phyloP scores from a whole-genome alignment of 2,888 invertebrate species.

The Dendrolimus pini region DNA sequence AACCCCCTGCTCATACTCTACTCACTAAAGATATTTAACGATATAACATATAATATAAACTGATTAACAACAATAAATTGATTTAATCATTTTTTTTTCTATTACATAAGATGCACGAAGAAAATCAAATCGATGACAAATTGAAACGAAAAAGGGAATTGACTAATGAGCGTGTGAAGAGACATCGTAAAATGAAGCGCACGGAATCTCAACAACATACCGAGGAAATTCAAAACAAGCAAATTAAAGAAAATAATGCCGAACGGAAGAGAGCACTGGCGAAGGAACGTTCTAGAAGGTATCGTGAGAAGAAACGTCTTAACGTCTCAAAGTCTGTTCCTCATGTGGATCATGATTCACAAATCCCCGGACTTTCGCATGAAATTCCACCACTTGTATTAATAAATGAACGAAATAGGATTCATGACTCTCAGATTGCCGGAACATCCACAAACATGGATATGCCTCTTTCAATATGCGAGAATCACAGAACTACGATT shows the following conservation, averaged over 20 bases:
- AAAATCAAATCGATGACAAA: conserved; percentile 1
- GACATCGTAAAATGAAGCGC: conserved; percentile 1
- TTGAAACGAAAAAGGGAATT: conserved; percentile 1
- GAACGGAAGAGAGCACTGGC: background rate
- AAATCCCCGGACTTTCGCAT: background rate
- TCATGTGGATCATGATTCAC: background rate
- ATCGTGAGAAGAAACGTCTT: background rate
- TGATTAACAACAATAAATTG: no score
- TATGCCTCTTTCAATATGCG: no score
- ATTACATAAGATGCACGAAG: background rate
- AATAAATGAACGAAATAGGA: background rate
- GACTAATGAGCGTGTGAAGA: background rate
- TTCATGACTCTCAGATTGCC: background rate
- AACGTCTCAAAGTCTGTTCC: background rate
- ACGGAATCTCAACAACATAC: background rate
- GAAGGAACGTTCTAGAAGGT: background rate
- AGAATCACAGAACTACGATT: no score
- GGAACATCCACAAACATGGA: background rate
- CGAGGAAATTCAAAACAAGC: background rate
- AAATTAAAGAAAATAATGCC: background rate
- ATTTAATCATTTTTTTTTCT: background rate
- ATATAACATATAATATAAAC: no score
- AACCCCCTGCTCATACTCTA: no score
- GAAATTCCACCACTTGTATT: background rate
- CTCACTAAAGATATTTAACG: no score